phyloP scores from a whole-genome alignment of 2,888 invertebrate genomes.

The Mycalesis mineus region DNA sequence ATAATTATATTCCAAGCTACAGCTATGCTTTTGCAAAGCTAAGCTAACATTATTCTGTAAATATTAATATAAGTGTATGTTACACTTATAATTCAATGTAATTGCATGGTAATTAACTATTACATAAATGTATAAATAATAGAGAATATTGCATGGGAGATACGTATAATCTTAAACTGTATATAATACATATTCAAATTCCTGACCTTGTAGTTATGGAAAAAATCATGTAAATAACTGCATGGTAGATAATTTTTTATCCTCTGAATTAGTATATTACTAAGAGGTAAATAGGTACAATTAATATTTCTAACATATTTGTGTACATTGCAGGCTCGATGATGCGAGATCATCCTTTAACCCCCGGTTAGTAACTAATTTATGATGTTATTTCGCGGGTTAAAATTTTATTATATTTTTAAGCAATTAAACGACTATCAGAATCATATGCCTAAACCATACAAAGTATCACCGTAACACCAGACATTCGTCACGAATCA shows the following conservation, averaged over 20 bases:
- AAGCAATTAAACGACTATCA: too few relatives aligned
- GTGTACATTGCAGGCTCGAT: constrained; percentile 63
- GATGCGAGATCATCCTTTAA: constrained; percentile 73
- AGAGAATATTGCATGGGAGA: not conserved
- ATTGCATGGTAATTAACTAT: not conserved
- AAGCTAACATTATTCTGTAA: not conserved
- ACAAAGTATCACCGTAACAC: too few relatives aligned
- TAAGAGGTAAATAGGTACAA: not conserved
- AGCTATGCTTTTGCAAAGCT: constrained; percentile 2
- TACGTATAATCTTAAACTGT: not conserved
- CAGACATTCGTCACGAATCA: too few relatives aligned
- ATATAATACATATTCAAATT: not conserved
- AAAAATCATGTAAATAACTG: not conserved
- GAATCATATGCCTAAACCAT: too few relatives aligned
- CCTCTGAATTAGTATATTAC: not conserved
- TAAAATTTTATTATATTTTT: too few relatives aligned
- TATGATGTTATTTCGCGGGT: too few relatives aligned
- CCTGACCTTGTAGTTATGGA: too few relatives aligned
- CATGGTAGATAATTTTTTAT: not conserved
- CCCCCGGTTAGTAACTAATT: constrained; percentile 52
- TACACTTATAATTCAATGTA: not conserved
- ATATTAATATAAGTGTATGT: not conserved
- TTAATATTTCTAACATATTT: constrained; percentile 10
- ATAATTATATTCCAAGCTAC: not conserved
- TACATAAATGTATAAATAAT: not conserved